Evolutionary conservation across 1,140 invertebrate species (phyloP).

Genomic region (Megathymus violae): DNA sequence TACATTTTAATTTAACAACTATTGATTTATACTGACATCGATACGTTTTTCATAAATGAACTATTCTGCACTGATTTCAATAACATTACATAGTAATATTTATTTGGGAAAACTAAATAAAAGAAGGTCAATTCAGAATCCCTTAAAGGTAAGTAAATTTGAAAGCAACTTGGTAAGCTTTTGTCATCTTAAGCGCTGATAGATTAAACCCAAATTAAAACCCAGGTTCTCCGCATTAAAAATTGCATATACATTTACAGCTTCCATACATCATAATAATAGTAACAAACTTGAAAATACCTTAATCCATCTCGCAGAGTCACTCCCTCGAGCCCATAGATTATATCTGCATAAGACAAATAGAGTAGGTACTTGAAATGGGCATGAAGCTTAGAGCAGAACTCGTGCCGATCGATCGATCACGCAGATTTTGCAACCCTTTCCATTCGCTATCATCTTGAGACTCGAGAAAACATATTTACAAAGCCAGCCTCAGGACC

Average conservation of each 20-base stretch:
- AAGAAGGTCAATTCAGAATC: too few species aligned
- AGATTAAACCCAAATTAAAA: too few species aligned
- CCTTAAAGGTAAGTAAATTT: too few species aligned
- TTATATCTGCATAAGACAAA: slow-evolving; percentile 33
- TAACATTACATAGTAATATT: background rate
- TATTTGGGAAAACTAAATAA: too few species aligned
- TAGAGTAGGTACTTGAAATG: slow-evolving; percentile 31
- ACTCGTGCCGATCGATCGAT: slow-evolving; percentile 33
- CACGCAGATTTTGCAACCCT: slow-evolving; percentile 33
- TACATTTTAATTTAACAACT: slow-evolving; percentile 14
- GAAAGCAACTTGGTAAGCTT: too few species aligned
- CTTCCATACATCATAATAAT: slow-evolving; percentile 19
- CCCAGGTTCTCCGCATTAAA: background rate
- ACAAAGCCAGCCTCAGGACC: slow-evolving; percentile 22
- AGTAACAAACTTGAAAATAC: slow-evolving; percentile 31
- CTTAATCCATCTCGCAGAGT: slow-evolving; percentile 18
- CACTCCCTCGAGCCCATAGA: slow-evolving; percentile 22
- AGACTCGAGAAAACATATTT: slow-evolving; percentile 32
- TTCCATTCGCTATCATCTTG: slow-evolving; percentile 30
- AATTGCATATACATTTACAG: slow-evolving; percentile 11
- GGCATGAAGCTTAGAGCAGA: slow-evolving; percentile 27
- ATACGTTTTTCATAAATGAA: background rate
- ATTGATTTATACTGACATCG: background rate
- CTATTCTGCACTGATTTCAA: slow-evolving; percentile 6
- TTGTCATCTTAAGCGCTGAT: too few species aligned